phyloP scores from a whole-genome alignment of 2,113 vertebrate genomes.

The Dasypus novemcinctus region DNA sequence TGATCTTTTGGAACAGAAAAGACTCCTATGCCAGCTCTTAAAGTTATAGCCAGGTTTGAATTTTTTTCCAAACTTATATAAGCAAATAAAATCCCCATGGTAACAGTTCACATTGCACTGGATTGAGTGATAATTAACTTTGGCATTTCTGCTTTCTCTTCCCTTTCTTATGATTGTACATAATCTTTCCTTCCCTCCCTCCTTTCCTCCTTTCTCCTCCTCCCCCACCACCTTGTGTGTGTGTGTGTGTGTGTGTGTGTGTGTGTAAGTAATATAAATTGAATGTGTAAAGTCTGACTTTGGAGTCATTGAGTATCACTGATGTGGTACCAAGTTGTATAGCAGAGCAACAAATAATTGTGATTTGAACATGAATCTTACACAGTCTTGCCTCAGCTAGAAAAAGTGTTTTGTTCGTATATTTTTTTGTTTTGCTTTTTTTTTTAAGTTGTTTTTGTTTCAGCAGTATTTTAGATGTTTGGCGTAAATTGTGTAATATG shows the following conservation, averaged over 20 bases:
- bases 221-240: neutral
- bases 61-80: neutral
- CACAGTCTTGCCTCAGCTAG: slow-evolving; percentile 1
- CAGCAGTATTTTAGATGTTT: slow-evolving; percentile 58
- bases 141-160: slow-evolving; percentile 8
- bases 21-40: neutral
- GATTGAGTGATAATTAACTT: neutral
- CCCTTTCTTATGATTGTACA: neutral
- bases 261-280: neutral
- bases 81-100: neutral
- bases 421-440: neutral
- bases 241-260: neutral
- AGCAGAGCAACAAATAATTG: slow-evolving; percentile 47
- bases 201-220: neutral
- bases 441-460: slow-evolving; percentile 49
- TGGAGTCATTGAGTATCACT: slow-evolving; percentile 43
- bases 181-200: neutral
- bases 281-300: neutral
- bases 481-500: slow-evolving; percentile 50
- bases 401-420: slow-evolving; percentile 11
- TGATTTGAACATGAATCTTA: slow-evolving; percentile 47
- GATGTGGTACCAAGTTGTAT: slow-evolving; percentile 32
- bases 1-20: neutral
- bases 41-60: neutral
- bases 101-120: neutral